Evolutionary conservation across 2,797 vertebrate genomes (phyloP).

Genomic region (Paratrypauchen microcephalus): DNA sequence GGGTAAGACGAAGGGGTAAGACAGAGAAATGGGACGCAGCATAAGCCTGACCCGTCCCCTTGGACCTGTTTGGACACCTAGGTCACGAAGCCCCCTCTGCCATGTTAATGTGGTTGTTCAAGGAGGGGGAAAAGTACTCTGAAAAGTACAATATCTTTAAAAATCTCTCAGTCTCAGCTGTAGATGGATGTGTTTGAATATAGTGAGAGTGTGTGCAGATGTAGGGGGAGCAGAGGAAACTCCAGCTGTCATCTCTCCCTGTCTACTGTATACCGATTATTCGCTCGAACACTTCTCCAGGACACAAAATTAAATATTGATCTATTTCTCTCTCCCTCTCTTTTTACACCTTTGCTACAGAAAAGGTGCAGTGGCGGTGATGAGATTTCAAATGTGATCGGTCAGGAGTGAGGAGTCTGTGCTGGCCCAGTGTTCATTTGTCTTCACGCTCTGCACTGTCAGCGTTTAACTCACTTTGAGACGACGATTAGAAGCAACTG

Average conservation of each 20-base stretch:
- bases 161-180: not conserved
- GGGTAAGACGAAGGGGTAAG: no score
- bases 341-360: slow-evolving; percentile 26
- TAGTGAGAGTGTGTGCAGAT: slow-evolving; percentile 32
- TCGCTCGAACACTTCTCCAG: slow-evolving; percentile 76
- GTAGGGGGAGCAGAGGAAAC: slow-evolving; percentile 55
- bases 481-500: not conserved
- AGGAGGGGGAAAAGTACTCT: no score
- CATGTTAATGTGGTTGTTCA: no score
- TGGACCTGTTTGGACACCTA: no score
- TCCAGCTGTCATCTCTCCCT: slow-evolving; percentile 78
- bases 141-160: no score
- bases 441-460: slow-evolving; percentile 8
- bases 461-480: slow-evolving; percentile 7
- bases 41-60: no score
- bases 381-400: slow-evolving; percentile 65
- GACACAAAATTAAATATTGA: slow-evolving; percentile 85
- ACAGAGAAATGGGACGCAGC: no score
- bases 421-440: slow-evolving; percentile 14
- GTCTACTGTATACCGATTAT: slow-evolving; percentile 78
- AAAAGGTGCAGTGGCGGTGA: slow-evolving; percentile 43
- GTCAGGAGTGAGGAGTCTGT: slow-evolving; percentile 32
- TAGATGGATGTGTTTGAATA: no score
- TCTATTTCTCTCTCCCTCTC: slow-evolving; percentile 67
- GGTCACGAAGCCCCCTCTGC: no score